Percentiles rank a stretch among this genome's conserved stretches.
These are phyloP conservation scores for Holacanthella duospinosa DNA, from an alignment of 2,888 invertebrate genomes.

Conservation along the genomic window DNA sequence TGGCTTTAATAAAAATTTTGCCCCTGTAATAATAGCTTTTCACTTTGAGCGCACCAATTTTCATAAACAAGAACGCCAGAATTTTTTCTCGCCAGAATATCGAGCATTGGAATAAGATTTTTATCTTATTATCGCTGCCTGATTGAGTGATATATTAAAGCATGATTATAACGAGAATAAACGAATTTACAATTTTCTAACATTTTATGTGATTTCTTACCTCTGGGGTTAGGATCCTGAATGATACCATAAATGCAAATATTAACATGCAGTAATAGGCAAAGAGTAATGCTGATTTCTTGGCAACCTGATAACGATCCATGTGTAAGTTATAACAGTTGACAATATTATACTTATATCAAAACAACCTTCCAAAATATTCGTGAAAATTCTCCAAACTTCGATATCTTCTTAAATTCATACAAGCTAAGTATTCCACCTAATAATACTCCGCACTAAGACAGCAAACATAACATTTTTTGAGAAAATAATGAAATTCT, in stretches of 20 bases:
- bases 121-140: no score
- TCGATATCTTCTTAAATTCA: conserved; percentile 1
- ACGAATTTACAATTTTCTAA: background rate
- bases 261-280: background rate
- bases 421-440: conserved; percentile 2
- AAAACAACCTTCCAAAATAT: background rate
- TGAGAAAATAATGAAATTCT: background rate
- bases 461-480: background rate
- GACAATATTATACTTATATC: background rate
- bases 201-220: background rate
- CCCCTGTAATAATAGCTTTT: no score
- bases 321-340: background rate
- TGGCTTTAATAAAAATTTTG: no score
- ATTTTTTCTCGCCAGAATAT: no score
- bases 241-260: background rate
- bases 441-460: background rate
- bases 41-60: no score
- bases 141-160: no score
- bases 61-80: no score
- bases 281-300: background rate
- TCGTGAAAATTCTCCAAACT: background rate
- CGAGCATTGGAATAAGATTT: no score
- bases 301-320: background rate
- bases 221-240: background rate
- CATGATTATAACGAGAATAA: no score